Evolutionary conservation across 2,888 invertebrate species (phyloP).

Genomic region (Sialis fuliginosa): DNA sequence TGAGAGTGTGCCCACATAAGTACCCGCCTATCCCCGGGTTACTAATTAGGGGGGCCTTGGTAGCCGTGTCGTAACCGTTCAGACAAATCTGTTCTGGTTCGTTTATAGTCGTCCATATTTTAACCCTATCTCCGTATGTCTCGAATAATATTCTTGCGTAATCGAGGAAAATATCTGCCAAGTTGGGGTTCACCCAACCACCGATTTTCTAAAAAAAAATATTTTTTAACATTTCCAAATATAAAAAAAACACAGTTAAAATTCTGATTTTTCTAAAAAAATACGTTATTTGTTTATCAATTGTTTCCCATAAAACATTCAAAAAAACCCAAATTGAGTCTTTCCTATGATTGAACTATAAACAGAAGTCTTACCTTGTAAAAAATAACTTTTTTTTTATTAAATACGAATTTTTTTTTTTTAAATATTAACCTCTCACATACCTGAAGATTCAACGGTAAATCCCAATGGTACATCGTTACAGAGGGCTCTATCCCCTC

Average conservation of each 20-base stretch:
- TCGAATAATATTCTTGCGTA: slow-evolving; percentile 29
- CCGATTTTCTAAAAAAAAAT: slow-evolving; percentile 26
- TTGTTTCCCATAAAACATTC: no score
- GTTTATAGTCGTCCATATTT: slow-evolving; percentile 7
- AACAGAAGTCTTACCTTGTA: no score
- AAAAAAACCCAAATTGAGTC: no score
- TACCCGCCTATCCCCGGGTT: slow-evolving; percentile 46
- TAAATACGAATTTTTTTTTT: no score
- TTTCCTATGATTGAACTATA: no score
- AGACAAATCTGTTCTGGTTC: slow-evolving; percentile 2
- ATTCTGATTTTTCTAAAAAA: no score
- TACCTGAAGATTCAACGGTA: slow-evolving; percentile 42
- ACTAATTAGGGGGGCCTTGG: slow-evolving; percentile 38
- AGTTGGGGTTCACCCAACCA: slow-evolving; percentile 48
- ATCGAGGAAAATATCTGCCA: slow-evolving; percentile 43
- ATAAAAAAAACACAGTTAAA: no score
- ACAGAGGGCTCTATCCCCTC: slow-evolving; percentile 33
- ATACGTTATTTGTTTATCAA: no score
- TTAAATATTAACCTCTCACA: no score
- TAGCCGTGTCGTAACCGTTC: slow-evolving; percentile 28
- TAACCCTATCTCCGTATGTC: slow-evolving; percentile 17
- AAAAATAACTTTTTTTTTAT: no score
- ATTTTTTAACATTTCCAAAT: no score
- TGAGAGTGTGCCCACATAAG: slow-evolving; percentile 44
- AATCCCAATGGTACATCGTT: slow-evolving; percentile 28